Evolutionary conservation across 2,797 vertebrate genomes (phyloP).

Genomic region (Octomys mimax): DNA sequence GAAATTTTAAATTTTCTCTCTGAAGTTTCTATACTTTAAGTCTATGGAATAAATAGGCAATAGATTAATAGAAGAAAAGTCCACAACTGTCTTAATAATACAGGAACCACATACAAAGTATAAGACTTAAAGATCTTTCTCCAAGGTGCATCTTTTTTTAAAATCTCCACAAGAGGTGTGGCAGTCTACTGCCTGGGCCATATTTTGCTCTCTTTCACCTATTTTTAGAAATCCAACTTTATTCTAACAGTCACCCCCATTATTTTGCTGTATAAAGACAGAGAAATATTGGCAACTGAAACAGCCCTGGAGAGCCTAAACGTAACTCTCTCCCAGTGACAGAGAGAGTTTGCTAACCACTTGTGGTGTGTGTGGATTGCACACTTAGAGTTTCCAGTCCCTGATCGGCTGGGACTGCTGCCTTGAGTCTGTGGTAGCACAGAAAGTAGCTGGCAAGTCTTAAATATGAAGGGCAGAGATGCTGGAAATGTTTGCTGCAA

Average conservation of each 20-base stretch:
- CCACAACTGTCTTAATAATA: neutral
- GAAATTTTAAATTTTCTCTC: neutral
- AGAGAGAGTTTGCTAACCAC: neutral
- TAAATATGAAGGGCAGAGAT: neutral
- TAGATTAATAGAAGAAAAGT: neutral
- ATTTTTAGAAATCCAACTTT: neutral
- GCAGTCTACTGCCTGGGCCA: too few species aligned
- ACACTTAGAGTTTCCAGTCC: neutral
- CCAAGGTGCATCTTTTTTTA: neutral
- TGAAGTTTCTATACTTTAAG: neutral
- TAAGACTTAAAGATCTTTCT: neutral
- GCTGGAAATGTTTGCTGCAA: neutral
- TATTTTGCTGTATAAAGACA: neutral
- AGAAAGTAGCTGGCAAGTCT: neutral
- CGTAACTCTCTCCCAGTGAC: neutral
- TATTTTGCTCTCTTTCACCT: neutral
- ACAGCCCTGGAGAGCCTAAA: neutral
- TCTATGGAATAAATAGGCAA: neutral
- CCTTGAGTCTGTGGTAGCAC: neutral
- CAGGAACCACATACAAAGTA: neutral
- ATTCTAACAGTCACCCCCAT: neutral
- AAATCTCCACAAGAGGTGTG: neutral
- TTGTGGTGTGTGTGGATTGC: neutral
- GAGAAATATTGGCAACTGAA: neutral
- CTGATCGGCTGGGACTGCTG: neutral